Conservation (phyloP, 1,140 invertebrate genomes). For the Reticulitermes speratus region DNA sequence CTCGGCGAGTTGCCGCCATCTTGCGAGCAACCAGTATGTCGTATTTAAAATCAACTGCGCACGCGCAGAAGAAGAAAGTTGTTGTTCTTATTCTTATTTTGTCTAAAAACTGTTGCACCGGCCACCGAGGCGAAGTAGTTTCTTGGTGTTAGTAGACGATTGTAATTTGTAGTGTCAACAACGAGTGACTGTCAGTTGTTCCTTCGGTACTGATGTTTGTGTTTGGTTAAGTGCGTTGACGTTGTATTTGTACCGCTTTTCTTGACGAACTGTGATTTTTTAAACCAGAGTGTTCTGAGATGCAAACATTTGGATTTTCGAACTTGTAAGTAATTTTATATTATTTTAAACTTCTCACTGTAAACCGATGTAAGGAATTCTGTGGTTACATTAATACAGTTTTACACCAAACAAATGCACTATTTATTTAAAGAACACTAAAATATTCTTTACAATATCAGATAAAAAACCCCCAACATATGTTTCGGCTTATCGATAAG, state of each 20-base stretch:
- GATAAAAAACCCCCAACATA: too few species aligned
- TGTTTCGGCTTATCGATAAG: too few species aligned
- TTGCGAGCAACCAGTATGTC: slow-evolving; percentile 12
- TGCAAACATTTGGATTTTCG: neutral
- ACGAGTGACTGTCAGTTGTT: neutral
- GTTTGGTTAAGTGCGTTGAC: neutral
- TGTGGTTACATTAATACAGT: too few species aligned
- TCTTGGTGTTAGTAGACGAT: slow-evolving; percentile 1
- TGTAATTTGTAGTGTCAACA: slow-evolving; percentile 5
- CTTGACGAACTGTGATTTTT: neutral
- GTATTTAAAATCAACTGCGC: neutral
- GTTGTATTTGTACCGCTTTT: neutral
- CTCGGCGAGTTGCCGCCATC: neutral
- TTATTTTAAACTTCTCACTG: too few species aligned
- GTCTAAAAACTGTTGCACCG: neutral
- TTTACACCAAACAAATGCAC: too few species aligned
- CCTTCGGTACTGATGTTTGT: neutral
- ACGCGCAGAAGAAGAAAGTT: slow-evolving; percentile 3
- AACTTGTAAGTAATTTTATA: neutral
- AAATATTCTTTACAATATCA: too few species aligned
- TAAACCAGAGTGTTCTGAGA: neutral
- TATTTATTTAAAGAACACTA: too few species aligned
- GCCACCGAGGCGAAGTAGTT: neutral
- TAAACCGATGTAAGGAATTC: too few species aligned
- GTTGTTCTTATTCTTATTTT: neutral